These are phyloP conservation scores for Urocyon cinereoargenteus DNA, from an alignment of 2,797 vertebrate species.

Conservation along the genomic window DNA sequence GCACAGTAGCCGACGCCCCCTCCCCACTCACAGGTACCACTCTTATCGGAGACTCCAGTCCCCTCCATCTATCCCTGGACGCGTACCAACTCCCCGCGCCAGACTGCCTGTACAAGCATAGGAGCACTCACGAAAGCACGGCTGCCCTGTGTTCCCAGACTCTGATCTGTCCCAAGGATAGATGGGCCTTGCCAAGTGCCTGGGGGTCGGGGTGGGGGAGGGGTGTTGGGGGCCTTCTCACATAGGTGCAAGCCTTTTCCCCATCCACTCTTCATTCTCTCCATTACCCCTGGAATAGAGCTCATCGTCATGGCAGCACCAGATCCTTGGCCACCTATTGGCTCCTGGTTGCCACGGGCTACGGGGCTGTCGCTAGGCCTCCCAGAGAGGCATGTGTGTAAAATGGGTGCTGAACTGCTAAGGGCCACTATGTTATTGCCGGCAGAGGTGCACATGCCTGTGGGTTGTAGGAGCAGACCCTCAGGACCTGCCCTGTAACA, in stretches of 20 bases:
- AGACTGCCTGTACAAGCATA: background rate
- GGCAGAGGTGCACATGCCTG: background rate
- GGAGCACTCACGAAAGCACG: background rate
- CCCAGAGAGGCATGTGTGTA: constrained; percentile 82
- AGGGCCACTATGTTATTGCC: constrained; percentile 30
- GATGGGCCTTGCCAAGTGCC: background rate
- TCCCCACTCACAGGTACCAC: background rate
- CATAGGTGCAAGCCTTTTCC: constrained; percentile 57
- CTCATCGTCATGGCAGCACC: constrained; percentile 92
- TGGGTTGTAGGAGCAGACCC: background rate
- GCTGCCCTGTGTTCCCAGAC: background rate
- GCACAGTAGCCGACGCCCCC: background rate
- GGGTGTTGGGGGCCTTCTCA: background rate
- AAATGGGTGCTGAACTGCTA: constrained; percentile 70
- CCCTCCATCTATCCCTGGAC: background rate
- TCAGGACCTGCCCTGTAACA: background rate
- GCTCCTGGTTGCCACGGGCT: constrained; percentile 94
- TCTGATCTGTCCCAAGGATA: background rate
- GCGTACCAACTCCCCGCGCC: background rate
- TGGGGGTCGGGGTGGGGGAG: background rate
- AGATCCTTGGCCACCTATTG: constrained; percentile 89
- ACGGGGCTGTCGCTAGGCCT: constrained; percentile 87
- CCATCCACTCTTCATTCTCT: constrained; percentile 52
- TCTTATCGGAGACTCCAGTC: background rate
- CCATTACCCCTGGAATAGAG: constrained; percentile 86